Evolutionary conservation across 2,888 invertebrate genomes (phyloP), one percentile per base, ranked within the genome.

Genomic region (Catonia carolina): DNA sequence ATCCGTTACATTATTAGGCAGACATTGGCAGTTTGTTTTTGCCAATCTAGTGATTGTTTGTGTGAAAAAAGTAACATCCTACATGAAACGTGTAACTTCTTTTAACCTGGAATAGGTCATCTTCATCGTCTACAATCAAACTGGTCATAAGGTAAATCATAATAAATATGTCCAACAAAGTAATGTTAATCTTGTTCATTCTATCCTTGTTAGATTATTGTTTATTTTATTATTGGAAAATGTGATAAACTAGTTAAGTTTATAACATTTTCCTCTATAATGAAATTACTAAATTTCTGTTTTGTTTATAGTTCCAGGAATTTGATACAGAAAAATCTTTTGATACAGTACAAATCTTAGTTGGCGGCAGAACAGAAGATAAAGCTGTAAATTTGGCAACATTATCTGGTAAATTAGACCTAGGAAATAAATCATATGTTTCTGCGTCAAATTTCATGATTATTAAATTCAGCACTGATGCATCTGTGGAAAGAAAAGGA

Each of bases 401-500:
- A 10, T 76, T 97, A 27, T 95, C 96, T 10, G 97, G 97, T 63
- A 89, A 88, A 75, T 85, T 87, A 73, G 92, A 93, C 70, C 75
- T 93, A 64, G 83, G 87, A 53, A 88, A 83, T 64, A 85, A 86
- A 71, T 82, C 89, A 15, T 93, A 86, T 71, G 91, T 93, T 22
- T 96, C 96, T 3, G 94, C 94, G 39, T 95, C 96, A 50, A 98
- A 98, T 74, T 94, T 97, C 70, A 94, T 98, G 92, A 93, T 96
- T 61, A 84, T 98, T 61, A 95, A 95, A 74, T 98, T 98, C 74
- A 89, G 91, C 68, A 89, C 95, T 1, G 98, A 98, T 70, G 89
- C 90, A 39, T 89, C 91, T 10, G 91, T 93, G 20, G 94, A 95
- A 75, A 83, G 86, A 59, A 88, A 92, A 74, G 97, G 97, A 63